phyloP scores from a whole-genome alignment of 2,113 vertebrate genomes.

The Mustela lutreola region DNA sequence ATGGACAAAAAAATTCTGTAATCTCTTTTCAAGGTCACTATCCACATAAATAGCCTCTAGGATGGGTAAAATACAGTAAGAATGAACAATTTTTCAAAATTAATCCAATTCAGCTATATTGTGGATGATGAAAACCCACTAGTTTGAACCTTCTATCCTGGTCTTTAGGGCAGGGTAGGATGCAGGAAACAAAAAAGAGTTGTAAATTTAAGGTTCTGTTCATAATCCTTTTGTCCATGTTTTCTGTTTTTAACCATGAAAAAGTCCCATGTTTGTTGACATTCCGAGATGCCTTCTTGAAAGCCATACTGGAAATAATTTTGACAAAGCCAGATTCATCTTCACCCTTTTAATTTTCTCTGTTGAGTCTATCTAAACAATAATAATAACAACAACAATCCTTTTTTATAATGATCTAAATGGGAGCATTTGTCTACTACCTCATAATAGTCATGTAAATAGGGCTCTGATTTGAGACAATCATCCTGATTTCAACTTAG shows the following conservation, averaged over 20 bases:
- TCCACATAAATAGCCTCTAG: background rate
- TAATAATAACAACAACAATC: background rate
- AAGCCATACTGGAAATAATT: background rate
- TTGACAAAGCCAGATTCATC: constrained; percentile 38
- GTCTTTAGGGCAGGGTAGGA: background rate
- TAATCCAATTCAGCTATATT: background rate
- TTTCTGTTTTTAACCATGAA: background rate
- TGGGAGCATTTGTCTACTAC: background rate
- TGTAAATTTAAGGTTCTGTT: background rate
- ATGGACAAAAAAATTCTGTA: background rate
- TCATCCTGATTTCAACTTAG: background rate
- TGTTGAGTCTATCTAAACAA: constrained; percentile 8
- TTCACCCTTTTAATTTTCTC: background rate
- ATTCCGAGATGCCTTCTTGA: background rate
- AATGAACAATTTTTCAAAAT: background rate
- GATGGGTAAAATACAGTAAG: background rate
- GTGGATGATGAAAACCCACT: background rate
- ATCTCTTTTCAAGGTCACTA: background rate
- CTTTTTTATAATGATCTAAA: background rate
- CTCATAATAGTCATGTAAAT: background rate
- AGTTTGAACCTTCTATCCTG: background rate
- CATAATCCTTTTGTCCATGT: background rate
- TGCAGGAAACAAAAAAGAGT: background rate
- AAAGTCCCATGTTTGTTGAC: background rate
- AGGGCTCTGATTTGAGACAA: background rate